phyloP scores from a whole-genome alignment of 1,140 invertebrate species.

The Melipona quadrifasciata region DNA sequence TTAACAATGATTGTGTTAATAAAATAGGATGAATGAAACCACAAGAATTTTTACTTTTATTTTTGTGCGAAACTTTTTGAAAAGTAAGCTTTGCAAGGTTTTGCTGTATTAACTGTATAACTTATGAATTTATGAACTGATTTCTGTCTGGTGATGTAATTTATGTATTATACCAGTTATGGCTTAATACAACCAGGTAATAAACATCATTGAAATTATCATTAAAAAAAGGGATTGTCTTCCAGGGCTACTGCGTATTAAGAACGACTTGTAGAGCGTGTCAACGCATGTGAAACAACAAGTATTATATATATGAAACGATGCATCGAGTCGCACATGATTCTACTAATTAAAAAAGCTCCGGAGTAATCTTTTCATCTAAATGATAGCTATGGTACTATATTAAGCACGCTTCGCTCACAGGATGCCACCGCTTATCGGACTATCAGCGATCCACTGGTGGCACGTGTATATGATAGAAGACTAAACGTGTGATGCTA shows the following conservation, averaged over 20 bases:
- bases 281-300: constrained; percentile 24
- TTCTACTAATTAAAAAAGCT: constrained; percentile 59
- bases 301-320: too few relatives aligned
- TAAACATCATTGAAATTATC: not conserved
- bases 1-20: too few relatives aligned
- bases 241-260: not conserved
- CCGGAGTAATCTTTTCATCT: constrained; percentile 67
- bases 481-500: constrained; percentile 37
- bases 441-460: constrained; percentile 57
- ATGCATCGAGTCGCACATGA: not conserved
- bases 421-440: constrained; percentile 72
- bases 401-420: constrained; percentile 56
- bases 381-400: constrained; percentile 51
- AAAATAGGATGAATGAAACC: too few relatives aligned
- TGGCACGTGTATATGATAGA: constrained; percentile 50
- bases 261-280: not conserved
- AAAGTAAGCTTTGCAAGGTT: too few relatives aligned
- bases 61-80: too few relatives aligned
- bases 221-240: not conserved
- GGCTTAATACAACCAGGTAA: too few relatives aligned
- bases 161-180: not conserved
- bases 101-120: too few relatives aligned
- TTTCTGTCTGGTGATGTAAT: too few relatives aligned
- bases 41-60: too few relatives aligned
- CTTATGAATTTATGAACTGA: too few relatives aligned